Base-by-base conservation (phyloP, 2,888 invertebrate species). In the Nomada ruficornis region DNA sequence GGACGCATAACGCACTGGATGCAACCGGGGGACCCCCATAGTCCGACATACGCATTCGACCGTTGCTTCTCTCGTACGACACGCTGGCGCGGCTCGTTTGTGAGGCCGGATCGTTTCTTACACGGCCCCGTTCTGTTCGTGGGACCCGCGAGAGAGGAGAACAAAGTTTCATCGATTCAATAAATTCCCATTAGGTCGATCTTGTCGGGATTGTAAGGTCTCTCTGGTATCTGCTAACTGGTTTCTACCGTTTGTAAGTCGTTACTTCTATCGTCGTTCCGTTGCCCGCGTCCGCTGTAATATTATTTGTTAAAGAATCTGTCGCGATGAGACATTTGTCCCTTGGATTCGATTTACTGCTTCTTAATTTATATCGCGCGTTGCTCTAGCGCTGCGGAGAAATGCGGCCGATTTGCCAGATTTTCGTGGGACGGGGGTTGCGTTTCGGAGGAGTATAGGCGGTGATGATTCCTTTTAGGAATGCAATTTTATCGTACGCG, bases 161-260 rank as follows among this genome's bases (percentile, higher is more conserved):
- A 86, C 82, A 87, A 86, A 86, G 83, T 87, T 88, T 77, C 84
- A 84, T 88, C 83, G 84, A 85, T 82, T 88, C 87, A 80, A 88
- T 87, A 88, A 87, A 87, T 87, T 87, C 86, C 88, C 88, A 87
- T 88, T 87, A 87, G 80, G 86, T 80, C 83, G 87, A 87, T 87
- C 85, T 82, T 83, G 84, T 86, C 82, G 78, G 76, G 85, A 87
- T 57, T 87, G 69, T 81, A 82, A 77, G 77, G 83, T 83, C 85
- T 84, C 77, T 78, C 64, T 55, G 76, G 72, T 82, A 80, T 85
- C 81, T 76, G 75, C 80, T 81, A 82, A 82, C 83, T 84, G 82
- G 86, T 79, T 79, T 85, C 76, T 72, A 77, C 76, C 74, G 70
- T 71, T 65, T 67, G 73, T 70, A 86, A 80, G 77, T 80, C 83